Evolutionary conservation across 1,140 invertebrate genomes (phyloP).

Genomic region (Sweltsa coloradensis): DNA sequence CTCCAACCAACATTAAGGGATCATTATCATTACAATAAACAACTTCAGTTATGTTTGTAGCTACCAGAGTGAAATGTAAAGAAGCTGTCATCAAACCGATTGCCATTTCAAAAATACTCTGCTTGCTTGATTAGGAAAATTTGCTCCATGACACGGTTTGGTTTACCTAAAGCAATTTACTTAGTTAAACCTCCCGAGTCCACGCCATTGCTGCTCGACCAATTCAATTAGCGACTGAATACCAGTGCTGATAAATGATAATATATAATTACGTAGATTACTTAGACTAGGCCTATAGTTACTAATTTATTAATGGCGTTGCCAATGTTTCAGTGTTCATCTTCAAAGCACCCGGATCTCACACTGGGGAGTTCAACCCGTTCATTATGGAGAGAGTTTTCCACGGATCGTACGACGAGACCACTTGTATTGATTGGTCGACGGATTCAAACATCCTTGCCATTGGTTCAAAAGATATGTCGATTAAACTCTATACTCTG

Average conservation of each 20-base stretch:
- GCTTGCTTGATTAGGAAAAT: no score
- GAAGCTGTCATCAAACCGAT: no score
- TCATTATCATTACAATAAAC: no score
- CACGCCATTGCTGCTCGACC: no score
- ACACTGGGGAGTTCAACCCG: constrained; percentile 72
- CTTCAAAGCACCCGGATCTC: constrained; percentile 69
- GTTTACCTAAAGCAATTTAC: no score
- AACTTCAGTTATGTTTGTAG: no score
- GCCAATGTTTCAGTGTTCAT: constrained; percentile 59
- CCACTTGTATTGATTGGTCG: constrained; percentile 83
- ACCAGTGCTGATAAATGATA: constrained; percentile 9
- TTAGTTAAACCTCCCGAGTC: no score
- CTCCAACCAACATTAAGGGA: no score
- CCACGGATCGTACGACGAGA: constrained; percentile 64
- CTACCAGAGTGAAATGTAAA: no score
- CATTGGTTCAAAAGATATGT: constrained; percentile 77
- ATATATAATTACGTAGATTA: constrained; percentile 10
- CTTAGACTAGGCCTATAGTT: constrained; percentile 8
- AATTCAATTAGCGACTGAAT: no score
- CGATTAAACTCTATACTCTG: constrained; percentile 66
- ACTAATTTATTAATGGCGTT: constrained; percentile 10
- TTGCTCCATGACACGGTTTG: no score
- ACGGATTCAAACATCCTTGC: constrained; percentile 75
- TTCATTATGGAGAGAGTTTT: constrained; percentile 78
- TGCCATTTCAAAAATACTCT: no score